phyloP scores from a whole-genome alignment of 2,888 invertebrate genomes.

The Apamea sordens region DNA sequence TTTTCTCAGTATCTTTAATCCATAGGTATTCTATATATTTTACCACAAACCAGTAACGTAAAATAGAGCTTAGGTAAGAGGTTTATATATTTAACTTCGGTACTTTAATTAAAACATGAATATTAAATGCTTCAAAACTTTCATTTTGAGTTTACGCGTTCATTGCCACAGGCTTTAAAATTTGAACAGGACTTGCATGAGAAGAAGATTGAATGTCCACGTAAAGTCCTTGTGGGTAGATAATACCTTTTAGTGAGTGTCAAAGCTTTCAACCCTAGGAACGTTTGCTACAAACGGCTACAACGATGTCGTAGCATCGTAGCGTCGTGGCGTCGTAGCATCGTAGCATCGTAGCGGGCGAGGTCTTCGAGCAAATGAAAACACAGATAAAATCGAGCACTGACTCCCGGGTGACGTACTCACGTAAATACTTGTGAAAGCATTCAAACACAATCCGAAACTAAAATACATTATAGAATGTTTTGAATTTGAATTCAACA shows the following conservation, averaged over 20 bases:
- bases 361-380: conserved; percentile 71
- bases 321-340: conserved; percentile 56
- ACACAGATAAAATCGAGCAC: conserved; percentile 71
- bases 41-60: background rate
- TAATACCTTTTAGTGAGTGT: conserved; percentile 49
- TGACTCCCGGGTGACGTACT: conserved; percentile 53
- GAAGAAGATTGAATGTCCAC: conserved; percentile 30
- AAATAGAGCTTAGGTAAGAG: conserved; percentile 7
- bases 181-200: conserved; percentile 16
- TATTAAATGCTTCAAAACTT: conserved; percentile 37
- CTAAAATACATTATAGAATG: conserved; percentile 17
- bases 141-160: conserved; percentile 4
- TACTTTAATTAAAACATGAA: conserved; percentile 38
- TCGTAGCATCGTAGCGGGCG: conserved; percentile 45
- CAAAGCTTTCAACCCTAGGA: conserved; percentile 51
- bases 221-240: conserved; percentile 18
- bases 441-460: conserved; percentile 34
- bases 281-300: conserved; percentile 52
- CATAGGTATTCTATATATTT: background rate
- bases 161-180: conserved; percentile 5
- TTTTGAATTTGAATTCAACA: conserved; percentile 2
- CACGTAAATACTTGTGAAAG: conserved; percentile 57
- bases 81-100: conserved; percentile 6
- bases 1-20: background rate
- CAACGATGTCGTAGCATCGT: conserved; percentile 49